Evolutionary conservation across 92 coral and sea anemone genomes (phyloP).

Genomic region (Porites divaricata): DNA sequence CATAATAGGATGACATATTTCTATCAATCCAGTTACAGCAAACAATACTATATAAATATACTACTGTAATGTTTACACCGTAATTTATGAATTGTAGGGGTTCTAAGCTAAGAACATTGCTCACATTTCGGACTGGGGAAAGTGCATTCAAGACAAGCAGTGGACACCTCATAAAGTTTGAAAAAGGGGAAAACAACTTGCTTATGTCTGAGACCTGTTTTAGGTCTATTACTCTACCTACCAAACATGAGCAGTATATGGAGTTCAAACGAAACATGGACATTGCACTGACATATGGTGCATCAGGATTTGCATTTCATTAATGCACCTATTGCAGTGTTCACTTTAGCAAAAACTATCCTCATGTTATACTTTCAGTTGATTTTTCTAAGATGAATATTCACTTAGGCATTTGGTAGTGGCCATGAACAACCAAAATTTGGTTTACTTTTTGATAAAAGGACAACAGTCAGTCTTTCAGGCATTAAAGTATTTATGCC

Average conservation of each 20-base stretch:
- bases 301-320: constrained; percentile 52
- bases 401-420: too few relatives aligned
- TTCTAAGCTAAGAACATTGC: constrained; percentile 21
- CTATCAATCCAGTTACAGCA: constrained; percentile 10
- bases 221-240: constrained; percentile 51
- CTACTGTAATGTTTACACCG: not conserved
- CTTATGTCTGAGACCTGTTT: constrained; percentile 69
- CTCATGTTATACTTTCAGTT: too few relatives aligned
- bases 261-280: constrained; percentile 63
- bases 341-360: not conserved
- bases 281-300: constrained; percentile 61
- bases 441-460: too few relatives aligned
- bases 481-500: too few relatives aligned
- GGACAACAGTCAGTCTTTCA: too few relatives aligned
- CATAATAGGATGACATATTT: not conserved
- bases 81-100: constrained; percentile 29
- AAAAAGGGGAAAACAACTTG: constrained; percentile 48
- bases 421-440: too few relatives aligned
- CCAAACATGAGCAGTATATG: constrained; percentile 32
- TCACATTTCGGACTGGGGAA: constrained; percentile 49
- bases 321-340: constrained; percentile 2
- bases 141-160: constrained; percentile 7
- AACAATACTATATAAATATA: not conserved
- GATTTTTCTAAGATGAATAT: too few relatives aligned
- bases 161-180: constrained; percentile 47